Conservation (phyloP, 2,888 invertebrate genomes). For the Hypselothyrea guttata region DNA sequence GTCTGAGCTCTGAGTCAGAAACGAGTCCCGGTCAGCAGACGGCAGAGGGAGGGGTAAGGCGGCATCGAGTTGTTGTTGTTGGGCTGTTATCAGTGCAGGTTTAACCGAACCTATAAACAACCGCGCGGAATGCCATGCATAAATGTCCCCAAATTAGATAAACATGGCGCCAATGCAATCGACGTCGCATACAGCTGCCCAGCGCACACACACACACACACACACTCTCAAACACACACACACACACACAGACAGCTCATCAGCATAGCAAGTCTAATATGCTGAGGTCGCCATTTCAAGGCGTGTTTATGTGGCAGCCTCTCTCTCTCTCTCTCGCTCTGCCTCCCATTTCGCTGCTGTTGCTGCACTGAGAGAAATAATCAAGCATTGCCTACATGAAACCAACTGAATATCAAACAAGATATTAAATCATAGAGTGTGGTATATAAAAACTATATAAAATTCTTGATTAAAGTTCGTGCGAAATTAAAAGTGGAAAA, state of each 20-base stretch:
- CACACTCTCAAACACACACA: slow-evolving; percentile 3
- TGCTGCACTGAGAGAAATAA: too few species aligned
- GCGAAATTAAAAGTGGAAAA: too few species aligned
- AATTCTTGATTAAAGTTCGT: too few species aligned
- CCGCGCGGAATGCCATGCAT: slow-evolving; percentile 82
- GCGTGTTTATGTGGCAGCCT: slow-evolving; percentile 48
- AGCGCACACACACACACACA: slow-evolving; percentile 16
- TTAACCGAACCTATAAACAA: slow-evolving; percentile 82
- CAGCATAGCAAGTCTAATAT: slow-evolving; percentile 27
- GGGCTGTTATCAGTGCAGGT: slow-evolving; percentile 80
- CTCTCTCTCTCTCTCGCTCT: slow-evolving; percentile 19
- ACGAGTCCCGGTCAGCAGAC: slow-evolving; percentile 32
- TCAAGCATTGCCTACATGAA: too few species aligned
- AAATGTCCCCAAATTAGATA: slow-evolving; percentile 83
- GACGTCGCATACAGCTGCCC: slow-evolving; percentile 58
- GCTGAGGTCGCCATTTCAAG: slow-evolving; percentile 58
- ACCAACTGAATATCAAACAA: too few species aligned
- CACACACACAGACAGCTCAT: slow-evolving; percentile 1
- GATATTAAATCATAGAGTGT: too few species aligned
- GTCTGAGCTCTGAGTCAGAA: slow-evolving; percentile 31
- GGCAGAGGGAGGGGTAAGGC: neutral
- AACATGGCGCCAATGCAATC: slow-evolving; percentile 82
- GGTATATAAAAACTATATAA: too few species aligned
- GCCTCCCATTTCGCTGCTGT: slow-evolving; percentile 37
- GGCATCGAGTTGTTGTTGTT: neutral